Evolutionary conservation across 1,140 invertebrate genomes (phyloP).

Genomic region (Drosophila rufa): DNA sequence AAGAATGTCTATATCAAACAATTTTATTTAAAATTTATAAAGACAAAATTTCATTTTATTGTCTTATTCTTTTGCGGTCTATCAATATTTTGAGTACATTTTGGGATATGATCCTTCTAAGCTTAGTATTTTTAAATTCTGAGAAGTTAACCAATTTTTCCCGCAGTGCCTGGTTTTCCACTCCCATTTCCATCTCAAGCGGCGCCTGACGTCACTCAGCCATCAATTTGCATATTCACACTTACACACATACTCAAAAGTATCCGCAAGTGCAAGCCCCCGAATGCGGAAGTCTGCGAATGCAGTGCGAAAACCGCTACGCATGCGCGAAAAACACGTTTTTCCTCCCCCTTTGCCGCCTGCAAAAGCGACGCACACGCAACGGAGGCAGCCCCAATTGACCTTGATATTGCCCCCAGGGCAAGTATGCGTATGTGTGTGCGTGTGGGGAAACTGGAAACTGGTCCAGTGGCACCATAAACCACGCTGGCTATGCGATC

Average conservation of each 20-base stretch:
- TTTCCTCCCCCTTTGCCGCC: constrained; percentile 6
- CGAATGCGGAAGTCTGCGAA: constrained; percentile 67
- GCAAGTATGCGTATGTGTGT: constrained; percentile 18
- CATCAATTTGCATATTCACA: constrained; percentile 45
- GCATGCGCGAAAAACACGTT: constrained; percentile 71
- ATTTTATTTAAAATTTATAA: background rate
- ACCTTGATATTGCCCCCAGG: constrained; percentile 73
- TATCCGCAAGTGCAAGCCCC: constrained; percentile 8
- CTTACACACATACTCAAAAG: background rate
- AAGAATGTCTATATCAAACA: no score
- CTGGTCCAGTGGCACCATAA: constrained; percentile 76
- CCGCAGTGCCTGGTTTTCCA: constrained; percentile 11
- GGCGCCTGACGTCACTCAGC: constrained; percentile 36
- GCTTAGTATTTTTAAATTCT: background rate
- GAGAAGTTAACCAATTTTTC: background rate
- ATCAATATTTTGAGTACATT: background rate
- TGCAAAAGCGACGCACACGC: constrained; percentile 22
- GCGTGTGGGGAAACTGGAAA: constrained; percentile 68
- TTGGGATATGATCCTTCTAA: background rate
- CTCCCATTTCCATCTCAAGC: constrained; percentile 10
- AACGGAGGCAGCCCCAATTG: constrained; percentile 48
- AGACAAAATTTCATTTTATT: background rate
- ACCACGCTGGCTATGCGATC: constrained; percentile 59
- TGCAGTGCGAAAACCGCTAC: constrained; percentile 71
- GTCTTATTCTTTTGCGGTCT: background rate